Evolutionary conservation across 2,888 invertebrate genomes (phyloP).

Genomic region (Clistopyga incitator): DNA sequence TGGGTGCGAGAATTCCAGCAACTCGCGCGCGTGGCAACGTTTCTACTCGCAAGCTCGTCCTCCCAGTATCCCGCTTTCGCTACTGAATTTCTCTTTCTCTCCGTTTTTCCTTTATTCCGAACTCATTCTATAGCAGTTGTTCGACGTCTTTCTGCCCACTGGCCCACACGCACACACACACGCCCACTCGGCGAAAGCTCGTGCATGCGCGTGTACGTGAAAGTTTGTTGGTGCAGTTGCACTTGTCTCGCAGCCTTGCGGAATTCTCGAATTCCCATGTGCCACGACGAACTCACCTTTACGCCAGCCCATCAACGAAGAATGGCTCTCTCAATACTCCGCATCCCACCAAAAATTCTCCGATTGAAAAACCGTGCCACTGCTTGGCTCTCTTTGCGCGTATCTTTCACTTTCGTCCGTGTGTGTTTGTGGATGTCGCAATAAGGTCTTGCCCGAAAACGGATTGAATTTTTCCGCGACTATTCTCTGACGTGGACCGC

Average conservation of each 20-base stretch:
- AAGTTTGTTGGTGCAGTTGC: conserved; percentile 51
- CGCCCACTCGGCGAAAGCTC: conserved; percentile 44
- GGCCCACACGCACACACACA: not conserved
- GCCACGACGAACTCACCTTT: not conserved
- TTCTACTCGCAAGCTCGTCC: conserved; percentile 3
- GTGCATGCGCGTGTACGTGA: conserved; percentile 16
- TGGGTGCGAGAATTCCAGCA: conserved; percentile 58
- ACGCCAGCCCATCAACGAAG: conserved; percentile 18
- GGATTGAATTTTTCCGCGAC: conserved; percentile 37
- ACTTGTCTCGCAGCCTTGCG: conserved; percentile 19
- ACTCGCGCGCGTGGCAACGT: conserved; percentile 14
- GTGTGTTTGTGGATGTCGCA: conserved; percentile 22
- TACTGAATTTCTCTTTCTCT: conserved; percentile 33
- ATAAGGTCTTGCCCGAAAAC: conserved; percentile 32
- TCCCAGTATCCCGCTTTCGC: not conserved
- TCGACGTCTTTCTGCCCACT: conserved; percentile 40
- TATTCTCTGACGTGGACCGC: conserved; percentile 32
- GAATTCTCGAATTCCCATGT: conserved; percentile 8
- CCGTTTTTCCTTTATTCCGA: conserved; percentile 29
- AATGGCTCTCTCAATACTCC: conserved; percentile 24
- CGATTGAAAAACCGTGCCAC: conserved; percentile 42
- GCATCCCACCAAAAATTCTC: conserved; percentile 38
- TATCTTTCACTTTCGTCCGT: conserved; percentile 43
- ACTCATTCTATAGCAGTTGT: conserved; percentile 5
- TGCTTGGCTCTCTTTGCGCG: conserved; percentile 47